Percentiles rank a stretch among this genome's conserved stretches.
Evolutionary conservation across 1,140 invertebrate genomes (phyloP).

Genomic region (Zaprionus lachaisei): DNA sequence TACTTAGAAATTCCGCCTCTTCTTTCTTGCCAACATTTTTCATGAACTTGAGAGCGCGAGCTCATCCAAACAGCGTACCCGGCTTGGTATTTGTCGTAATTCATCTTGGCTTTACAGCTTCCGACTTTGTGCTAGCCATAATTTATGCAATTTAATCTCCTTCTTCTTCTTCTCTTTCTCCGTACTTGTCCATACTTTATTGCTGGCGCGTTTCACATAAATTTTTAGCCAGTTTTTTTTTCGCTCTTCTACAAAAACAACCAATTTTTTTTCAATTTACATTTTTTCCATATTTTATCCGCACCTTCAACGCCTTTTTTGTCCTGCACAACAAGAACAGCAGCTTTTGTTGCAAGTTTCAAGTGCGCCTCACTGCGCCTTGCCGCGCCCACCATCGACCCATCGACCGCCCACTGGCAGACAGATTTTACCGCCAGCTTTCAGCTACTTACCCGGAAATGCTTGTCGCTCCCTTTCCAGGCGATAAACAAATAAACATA

Average conservation of each 20-base stretch:
- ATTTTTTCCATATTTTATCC: conserved; percentile 64
- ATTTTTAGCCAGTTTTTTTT: conserved; percentile 43
- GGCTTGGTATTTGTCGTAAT: conserved; percentile 58
- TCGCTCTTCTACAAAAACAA: conserved; percentile 34
- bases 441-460: conserved; percentile 75
- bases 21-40: background rate
- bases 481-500: conserved; percentile 31
- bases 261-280: conserved; percentile 60
- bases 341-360: conserved; percentile 40
- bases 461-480: conserved; percentile 55
- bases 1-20: conserved; percentile 5
- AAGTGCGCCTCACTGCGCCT: conserved; percentile 20
- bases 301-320: conserved; percentile 39
- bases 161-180: conserved; percentile 17
- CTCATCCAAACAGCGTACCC: background rate
- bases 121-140: conserved; percentile 55
- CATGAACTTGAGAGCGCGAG: conserved; percentile 24
- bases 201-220: conserved; percentile 49
- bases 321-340: conserved; percentile 10
- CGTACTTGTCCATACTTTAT: conserved; percentile 47
- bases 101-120: conserved; percentile 60
- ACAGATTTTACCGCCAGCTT: conserved; percentile 71
- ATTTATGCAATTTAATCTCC: conserved; percentile 71
- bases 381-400: background rate
- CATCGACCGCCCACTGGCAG: conserved; percentile 39